Conservation (phyloP, 2,888 invertebrate genomes). For the Orthosia cruda region DNA sequence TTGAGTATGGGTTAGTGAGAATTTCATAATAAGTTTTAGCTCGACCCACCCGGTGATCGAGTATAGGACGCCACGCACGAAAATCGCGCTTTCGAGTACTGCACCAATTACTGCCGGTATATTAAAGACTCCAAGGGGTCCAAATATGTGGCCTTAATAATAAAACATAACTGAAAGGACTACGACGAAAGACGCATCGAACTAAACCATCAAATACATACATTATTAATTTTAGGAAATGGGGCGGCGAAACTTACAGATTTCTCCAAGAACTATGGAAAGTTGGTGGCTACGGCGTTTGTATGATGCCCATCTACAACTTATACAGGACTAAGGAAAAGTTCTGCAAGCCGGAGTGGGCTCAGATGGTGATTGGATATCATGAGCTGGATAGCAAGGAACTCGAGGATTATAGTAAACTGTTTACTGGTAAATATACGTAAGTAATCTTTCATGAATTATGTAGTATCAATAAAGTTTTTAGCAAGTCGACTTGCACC, state of each 20-base stretch:
- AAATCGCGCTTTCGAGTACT: no score
- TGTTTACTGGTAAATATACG: constrained; percentile 77
- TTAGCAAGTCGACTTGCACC: background rate
- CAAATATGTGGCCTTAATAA: no score
- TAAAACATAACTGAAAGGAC: no score
- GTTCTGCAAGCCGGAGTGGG: constrained; percentile 74
- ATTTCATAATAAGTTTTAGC: no score
- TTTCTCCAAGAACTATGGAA: constrained; percentile 92
- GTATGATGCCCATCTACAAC: constrained; percentile 79
- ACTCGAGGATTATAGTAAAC: constrained; percentile 74
- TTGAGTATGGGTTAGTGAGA: no score
- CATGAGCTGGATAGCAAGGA: constrained; percentile 73
- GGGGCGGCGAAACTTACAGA: constrained; percentile 92
- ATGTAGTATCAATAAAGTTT: background rate
- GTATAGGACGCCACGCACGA: no score
- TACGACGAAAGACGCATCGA: background rate
- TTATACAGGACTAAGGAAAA: constrained; percentile 68
- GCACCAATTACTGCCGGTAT: no score
- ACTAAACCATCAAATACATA: background rate
- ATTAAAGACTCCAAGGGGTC: no score
- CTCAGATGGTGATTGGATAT: constrained; percentile 79
- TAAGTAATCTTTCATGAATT: constrained; percentile 69
- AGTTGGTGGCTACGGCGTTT: constrained; percentile 85
- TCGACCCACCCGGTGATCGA: no score
- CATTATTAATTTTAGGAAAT: constrained; percentile 89